phyloP scores from a whole-genome alignment of 1,140 invertebrate genomes.

The Drosophila triauraria region DNA sequence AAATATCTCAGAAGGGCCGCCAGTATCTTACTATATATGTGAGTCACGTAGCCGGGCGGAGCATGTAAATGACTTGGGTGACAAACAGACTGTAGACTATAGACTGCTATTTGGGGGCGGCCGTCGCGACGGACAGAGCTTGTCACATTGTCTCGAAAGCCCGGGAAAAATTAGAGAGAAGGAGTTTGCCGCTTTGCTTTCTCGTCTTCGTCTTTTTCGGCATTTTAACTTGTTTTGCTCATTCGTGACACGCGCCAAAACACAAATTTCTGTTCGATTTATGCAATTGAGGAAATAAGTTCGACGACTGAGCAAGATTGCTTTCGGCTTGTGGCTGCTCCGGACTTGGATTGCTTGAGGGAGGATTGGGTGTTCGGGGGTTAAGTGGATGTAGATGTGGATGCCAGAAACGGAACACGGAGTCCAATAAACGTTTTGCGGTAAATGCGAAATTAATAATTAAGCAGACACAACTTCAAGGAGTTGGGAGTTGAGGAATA shows the following conservation, averaged over 20 bases:
- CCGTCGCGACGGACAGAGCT: slow-evolving; percentile 46
- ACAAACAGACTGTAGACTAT: slow-evolving; percentile 71
- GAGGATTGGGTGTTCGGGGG: slow-evolving; percentile 12
- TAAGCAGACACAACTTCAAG: slow-evolving; percentile 57
- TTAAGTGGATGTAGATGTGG: slow-evolving; percentile 10
- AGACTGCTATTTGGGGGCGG: slow-evolving; percentile 46
- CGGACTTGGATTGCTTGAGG: slow-evolving; percentile 17
- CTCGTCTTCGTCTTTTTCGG: slow-evolving; percentile 26
- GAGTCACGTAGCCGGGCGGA: slow-evolving; percentile 75
- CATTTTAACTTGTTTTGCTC: slow-evolving; percentile 51
- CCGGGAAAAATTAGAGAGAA: slow-evolving; percentile 40
- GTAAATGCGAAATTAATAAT: slow-evolving; percentile 83
- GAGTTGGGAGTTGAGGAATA: slow-evolving; percentile 29
- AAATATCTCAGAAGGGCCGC: slow-evolving; percentile 30
- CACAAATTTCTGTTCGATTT: slow-evolving; percentile 81
- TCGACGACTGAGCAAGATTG: slow-evolving; percentile 52
- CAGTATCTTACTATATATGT: slow-evolving; percentile 58
- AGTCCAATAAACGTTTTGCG: slow-evolving; percentile 77
- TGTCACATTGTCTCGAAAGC: slow-evolving; percentile 77
- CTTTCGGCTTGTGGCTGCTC: slow-evolving; percentile 41
- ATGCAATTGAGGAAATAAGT: slow-evolving; percentile 82
- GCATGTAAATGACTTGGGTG: slow-evolving; percentile 83
- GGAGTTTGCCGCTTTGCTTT: slow-evolving; percentile 53
- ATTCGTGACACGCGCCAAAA: slow-evolving; percentile 82
- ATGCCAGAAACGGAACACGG: slow-evolving; percentile 9